Evolutionary conservation across 2,888 invertebrate species (phyloP).

Genomic region (Antheraea assamensis): DNA sequence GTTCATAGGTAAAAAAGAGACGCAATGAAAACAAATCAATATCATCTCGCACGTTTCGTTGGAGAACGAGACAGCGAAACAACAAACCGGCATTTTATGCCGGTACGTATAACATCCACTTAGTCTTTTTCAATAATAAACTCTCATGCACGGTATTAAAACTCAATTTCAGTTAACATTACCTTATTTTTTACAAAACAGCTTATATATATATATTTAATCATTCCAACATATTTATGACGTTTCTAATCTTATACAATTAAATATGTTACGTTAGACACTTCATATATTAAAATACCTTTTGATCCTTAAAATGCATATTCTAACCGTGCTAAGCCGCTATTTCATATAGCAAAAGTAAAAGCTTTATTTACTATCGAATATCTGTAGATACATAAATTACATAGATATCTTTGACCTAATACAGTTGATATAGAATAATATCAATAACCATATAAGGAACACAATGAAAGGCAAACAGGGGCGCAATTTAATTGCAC

Average conservation of each 20-base stretch:
- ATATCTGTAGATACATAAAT: background rate
- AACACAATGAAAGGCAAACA: slow-evolving; percentile 4
- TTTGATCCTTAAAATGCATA: too few species aligned
- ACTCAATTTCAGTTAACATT: slow-evolving; percentile 36
- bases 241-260: background rate
- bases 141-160: slow-evolving; percentile 45
- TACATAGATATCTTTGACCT: background rate
- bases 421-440: slow-evolving; percentile 3
- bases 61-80: slow-evolving; percentile 75
- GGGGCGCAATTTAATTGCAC: background rate
- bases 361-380: background rate
- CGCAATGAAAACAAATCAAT: slow-evolving; percentile 83
- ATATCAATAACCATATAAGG: slow-evolving; percentile 4
- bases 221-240: background rate
- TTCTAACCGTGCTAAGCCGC: too few species aligned
- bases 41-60: slow-evolving; percentile 70
- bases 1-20: slow-evolving; percentile 70
- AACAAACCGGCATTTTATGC: slow-evolving; percentile 79
- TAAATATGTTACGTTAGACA: too few species aligned
- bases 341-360: background rate
- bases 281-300: too few species aligned
- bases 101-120: slow-evolving; percentile 54
- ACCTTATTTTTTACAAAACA: background rate
- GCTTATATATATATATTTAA: background rate
- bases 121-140: slow-evolving; percentile 44